A percentile compares a stretch with the other conserved stretches of the same genome.
These are phyloP conservation scores for Epinephelus awoara DNA, from an alignment of 2,797 vertebrate species.

Conservation along the genomic window DNA sequence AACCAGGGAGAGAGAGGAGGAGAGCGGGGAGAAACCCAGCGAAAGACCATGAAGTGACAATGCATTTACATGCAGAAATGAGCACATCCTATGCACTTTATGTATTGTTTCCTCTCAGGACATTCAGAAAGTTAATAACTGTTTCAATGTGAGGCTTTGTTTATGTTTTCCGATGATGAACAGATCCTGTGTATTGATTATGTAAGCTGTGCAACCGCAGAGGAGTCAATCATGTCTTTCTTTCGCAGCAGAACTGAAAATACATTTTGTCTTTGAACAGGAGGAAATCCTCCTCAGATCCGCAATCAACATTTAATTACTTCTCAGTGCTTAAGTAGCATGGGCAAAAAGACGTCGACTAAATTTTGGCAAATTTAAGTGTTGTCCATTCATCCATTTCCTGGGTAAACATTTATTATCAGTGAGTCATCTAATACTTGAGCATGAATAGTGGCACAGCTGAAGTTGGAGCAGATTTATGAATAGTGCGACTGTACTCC, in stretches of 20 bases:
- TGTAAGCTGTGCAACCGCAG: neutral
- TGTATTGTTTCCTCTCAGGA: neutral
- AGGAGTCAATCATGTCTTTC: neutral
- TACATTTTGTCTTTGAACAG: neutral
- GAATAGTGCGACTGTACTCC: neutral
- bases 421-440: neutral
- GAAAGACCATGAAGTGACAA: neutral
- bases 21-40: constrained; percentile 18
- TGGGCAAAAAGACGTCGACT: neutral
- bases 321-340: neutral
- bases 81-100: neutral
- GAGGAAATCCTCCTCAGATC: neutral
- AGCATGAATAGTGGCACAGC: neutral
- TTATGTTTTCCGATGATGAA: neutral
- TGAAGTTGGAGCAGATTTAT: neutral
- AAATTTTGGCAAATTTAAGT: neutral
- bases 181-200: neutral
- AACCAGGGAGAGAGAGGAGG: constrained; percentile 48
- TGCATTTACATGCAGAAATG: neutral
- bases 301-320: neutral
- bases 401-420: neutral
- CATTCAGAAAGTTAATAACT: neutral
- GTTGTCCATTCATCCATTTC: neutral
- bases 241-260: neutral
- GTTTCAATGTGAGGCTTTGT: neutral